Evolutionary conservation across 1,140 invertebrate genomes (phyloP).

Genomic region (Papilio helenus): DNA sequence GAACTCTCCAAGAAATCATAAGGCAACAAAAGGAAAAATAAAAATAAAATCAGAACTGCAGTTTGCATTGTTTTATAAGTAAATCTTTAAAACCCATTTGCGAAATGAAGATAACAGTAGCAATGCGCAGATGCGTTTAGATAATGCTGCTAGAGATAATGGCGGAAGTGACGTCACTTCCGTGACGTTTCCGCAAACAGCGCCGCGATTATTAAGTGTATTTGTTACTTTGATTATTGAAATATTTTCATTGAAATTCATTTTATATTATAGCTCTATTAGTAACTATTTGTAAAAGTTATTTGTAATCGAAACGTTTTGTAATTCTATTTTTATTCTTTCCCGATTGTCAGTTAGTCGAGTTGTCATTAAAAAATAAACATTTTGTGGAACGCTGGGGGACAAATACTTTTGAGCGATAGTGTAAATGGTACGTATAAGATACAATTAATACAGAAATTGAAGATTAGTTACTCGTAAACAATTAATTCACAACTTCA

Average conservation of each 20-base stretch:
- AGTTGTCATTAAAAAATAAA: too few species aligned
- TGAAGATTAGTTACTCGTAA: background rate
- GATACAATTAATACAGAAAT: background rate
- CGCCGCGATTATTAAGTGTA: conserved; percentile 10
- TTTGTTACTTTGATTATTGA: background rate
- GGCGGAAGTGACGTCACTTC: conserved; percentile 33
- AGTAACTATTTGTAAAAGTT: too few species aligned
- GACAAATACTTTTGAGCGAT: too few species aligned
- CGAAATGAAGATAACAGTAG: background rate
- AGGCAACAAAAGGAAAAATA: too few species aligned
- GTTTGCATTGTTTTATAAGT: background rate
- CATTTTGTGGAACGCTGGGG: too few species aligned
- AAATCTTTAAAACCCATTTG: background rate
- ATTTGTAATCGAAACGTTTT: too few species aligned
- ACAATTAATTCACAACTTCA: background rate
- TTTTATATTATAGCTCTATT: background rate
- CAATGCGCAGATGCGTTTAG: background rate
- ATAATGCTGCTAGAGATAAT: conserved; percentile 17
- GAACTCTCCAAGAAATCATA: too few species aligned
- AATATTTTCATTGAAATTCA: background rate
- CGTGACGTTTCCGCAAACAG: conserved; percentile 15
- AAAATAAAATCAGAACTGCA: background rate
- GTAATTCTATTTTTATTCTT: too few species aligned
- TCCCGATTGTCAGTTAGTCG: too few species aligned
- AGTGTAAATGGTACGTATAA: too few species aligned